These are phyloP conservation scores for Cyanoramphus novaezelandiae DNA, from an alignment of 2,113 vertebrate genomes.

Conservation along the genomic window DNA sequence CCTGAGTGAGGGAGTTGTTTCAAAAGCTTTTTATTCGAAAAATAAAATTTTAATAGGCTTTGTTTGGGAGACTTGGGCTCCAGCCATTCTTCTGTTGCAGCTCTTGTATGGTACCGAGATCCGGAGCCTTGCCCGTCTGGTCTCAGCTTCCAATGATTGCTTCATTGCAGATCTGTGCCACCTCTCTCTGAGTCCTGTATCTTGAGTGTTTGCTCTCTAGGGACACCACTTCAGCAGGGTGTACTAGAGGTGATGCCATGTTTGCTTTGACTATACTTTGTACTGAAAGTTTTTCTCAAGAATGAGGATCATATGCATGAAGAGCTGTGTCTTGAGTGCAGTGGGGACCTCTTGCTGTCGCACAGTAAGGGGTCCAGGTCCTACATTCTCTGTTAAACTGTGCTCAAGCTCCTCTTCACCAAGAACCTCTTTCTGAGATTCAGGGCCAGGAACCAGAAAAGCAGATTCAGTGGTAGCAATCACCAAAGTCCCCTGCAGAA, in stretches of 20 bases:
- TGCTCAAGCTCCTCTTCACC: neutral
- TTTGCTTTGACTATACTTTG: neutral
- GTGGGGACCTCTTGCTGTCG: neutral
- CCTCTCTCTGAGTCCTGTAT: accelerated
- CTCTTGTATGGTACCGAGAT: neutral
- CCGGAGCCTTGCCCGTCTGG: neutral
- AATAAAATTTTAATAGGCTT: neutral
- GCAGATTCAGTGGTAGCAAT: neutral
- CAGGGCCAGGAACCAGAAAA: neutral
- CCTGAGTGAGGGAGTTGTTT: neutral
- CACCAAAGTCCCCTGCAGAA: neutral
- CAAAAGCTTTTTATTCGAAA: neutral
- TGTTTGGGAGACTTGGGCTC: neutral
- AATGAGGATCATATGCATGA: accelerated
- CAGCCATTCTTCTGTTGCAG: neutral
- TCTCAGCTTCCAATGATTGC: neutral
- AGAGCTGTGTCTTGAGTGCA: neutral
- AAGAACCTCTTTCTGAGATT: neutral
- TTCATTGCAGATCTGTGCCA: neutral
- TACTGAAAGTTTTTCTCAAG: neutral
- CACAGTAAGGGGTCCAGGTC: neutral
- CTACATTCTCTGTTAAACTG: neutral
- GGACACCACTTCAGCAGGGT: neutral
- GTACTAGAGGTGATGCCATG: neutral
- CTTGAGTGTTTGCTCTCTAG: neutral